Conservation (phyloP, 2,113 vertebrate species). For the Nerophis lumbriciformis region DNA sequence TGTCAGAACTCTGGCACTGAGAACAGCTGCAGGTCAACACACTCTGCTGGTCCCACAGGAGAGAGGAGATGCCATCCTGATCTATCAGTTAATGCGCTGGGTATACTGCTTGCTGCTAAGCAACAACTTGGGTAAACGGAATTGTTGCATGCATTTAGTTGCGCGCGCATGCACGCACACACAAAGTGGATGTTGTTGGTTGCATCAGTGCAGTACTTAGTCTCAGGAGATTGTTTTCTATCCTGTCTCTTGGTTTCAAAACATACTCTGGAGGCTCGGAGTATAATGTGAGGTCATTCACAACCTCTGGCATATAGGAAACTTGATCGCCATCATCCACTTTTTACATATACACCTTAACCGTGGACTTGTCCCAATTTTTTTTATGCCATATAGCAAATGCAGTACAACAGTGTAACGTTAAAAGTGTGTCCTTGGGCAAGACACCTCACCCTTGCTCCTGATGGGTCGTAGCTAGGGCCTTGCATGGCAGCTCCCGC, state of each 20-base stretch:
- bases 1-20: conserved; percentile 16
- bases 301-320: not conserved
- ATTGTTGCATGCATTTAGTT: conserved; percentile 10
- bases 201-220: conserved; percentile 5
- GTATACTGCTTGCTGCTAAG: conserved; percentile 30
- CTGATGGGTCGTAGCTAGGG: no score
- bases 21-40: conserved; percentile 28
- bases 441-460: no score
- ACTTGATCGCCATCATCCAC: not conserved
- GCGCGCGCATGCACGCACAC: not conserved
- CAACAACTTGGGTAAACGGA: conserved; percentile 17
- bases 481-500: no score
- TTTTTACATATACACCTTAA: no score
- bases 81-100: conserved; percentile 19
- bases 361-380: no score
- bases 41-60: conserved; percentile 40
- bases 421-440: no score
- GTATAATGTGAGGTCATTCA: conserved; percentile 6
- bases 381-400: no score
- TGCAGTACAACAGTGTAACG: no score
- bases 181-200: conserved; percentile 7
- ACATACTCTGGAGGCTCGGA: not conserved
- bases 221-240: conserved; percentile 11
- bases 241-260: conserved; percentile 10
- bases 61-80: conserved; percentile 16